Evolutionary conservation across 1,140 invertebrate genomes (phyloP).

Genomic region (Camponotus pennsylvanicus): DNA sequence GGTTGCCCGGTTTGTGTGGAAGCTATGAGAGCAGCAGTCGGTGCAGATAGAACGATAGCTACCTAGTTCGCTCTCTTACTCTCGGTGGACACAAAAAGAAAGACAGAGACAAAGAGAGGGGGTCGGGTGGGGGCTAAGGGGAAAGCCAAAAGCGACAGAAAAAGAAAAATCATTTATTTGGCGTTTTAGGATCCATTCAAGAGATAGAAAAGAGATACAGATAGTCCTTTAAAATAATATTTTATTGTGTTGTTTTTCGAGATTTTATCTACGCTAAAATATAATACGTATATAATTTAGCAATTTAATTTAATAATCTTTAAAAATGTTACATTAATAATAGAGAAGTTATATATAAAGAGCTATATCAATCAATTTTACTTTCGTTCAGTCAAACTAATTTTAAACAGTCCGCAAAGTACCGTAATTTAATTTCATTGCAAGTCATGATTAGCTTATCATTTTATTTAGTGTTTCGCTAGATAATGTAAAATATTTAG

Average conservation of each 20-base stretch:
- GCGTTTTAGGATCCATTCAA: background rate
- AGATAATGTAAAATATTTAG: constrained; percentile 20
- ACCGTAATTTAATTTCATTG: background rate
- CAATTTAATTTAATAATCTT: background rate
- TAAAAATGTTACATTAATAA: background rate
- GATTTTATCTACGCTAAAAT: background rate
- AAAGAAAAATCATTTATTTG: constrained; percentile 24
- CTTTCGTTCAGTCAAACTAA: background rate
- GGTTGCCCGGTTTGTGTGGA: constrained; percentile 60
- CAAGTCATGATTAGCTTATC: background rate
- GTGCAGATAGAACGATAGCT: constrained; percentile 63
- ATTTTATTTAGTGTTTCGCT: background rate
- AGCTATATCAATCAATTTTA: background rate
- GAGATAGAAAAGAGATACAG: background rate
- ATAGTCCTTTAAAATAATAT: background rate
- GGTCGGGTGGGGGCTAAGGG: background rate
- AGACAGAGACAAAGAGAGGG: background rate
- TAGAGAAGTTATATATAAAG: background rate
- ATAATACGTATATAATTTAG: background rate
- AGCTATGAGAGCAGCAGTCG: constrained; percentile 64
- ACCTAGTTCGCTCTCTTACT: constrained; percentile 34
- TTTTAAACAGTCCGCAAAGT: background rate
- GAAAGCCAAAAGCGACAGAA: background rate
- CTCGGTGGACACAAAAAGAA: background rate
- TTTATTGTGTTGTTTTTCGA: background rate